A percentile compares a stretch with the other conserved stretches of the same genome.
phyloP scores from a whole-genome alignment of 2,113 vertebrate species.

The Thalassoma bifasciatum region DNA sequence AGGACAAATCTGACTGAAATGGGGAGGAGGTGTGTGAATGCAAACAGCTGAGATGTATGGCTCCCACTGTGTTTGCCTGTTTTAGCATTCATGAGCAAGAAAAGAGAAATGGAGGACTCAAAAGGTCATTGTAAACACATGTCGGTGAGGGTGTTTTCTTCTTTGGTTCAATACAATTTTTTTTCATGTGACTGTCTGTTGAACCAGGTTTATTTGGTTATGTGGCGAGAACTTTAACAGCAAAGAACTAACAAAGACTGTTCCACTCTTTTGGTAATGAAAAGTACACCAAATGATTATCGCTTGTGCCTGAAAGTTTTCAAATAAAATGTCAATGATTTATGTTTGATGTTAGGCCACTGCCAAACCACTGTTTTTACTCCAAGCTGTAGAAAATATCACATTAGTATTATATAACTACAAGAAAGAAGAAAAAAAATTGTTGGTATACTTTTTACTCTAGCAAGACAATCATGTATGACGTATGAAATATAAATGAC shows the following conservation, averaged over 20 bases:
- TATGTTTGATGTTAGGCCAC: conserved; percentile 18
- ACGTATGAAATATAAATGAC: conserved; percentile 15
- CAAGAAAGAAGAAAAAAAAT: background rate
- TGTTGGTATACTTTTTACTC: conserved; percentile 9
- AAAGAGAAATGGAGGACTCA: conserved; percentile 48
- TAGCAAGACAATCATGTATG: conserved; percentile 66
- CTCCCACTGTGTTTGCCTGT: conserved; percentile 17
- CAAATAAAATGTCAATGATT: conserved; percentile 36
- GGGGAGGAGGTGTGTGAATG: conserved; percentile 34
- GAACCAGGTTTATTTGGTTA: conserved; percentile 16
- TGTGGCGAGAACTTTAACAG: conserved; percentile 16
- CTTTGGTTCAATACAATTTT: background rate
- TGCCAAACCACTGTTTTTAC: conserved; percentile 4
- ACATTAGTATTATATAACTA: conserved; percentile 3
- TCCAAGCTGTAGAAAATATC: background rate
- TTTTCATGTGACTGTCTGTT: conserved; percentile 6
- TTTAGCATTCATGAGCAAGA: conserved; percentile 25
- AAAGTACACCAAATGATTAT: conserved; percentile 24
- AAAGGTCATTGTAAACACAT: conserved; percentile 32
- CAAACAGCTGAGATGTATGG: background rate
- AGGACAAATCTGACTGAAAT: conserved; percentile 94
- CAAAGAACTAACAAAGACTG: conserved; percentile 37
- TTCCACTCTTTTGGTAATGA: conserved; percentile 24
- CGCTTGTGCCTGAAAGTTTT: conserved; percentile 38
- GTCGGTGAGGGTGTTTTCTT: conserved; percentile 42